Percentiles rank a stretch among this genome's conserved stretches.
These are phyloP conservation scores for Aphelenchoides avenae DNA, from an alignment of 1,140 invertebrate genomes.

Conservation along the genomic window DNA sequence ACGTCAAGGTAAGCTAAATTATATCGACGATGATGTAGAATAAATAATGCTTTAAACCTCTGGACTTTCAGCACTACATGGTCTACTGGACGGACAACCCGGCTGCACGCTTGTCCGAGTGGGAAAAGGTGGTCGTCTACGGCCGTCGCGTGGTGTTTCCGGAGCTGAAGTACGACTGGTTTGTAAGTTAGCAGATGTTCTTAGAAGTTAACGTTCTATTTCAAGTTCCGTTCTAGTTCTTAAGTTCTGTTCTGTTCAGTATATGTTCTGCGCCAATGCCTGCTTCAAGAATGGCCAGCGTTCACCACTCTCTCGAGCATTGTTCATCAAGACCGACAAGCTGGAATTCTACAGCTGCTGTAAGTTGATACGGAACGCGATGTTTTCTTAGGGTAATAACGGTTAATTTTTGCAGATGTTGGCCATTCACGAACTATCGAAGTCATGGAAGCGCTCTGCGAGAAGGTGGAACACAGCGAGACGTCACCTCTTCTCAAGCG, in stretches of 20 bases:
- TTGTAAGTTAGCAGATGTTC: too few species aligned
- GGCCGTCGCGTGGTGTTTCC: slow-evolving; percentile 53
- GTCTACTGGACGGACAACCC: slow-evolving; percentile 59
- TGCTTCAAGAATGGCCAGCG: slow-evolving; percentile 58
- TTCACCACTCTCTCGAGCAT: slow-evolving; percentile 51
- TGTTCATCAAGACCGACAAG: slow-evolving; percentile 58
- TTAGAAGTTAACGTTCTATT: too few species aligned
- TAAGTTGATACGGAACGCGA: slow-evolving; percentile 23
- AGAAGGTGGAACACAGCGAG: slow-evolving; percentile 42
- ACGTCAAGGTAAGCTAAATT: too few species aligned
- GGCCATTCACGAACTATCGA: slow-evolving; percentile 57
- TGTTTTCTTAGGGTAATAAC: background rate
- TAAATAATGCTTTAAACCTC: too few species aligned
- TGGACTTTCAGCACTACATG: slow-evolving; percentile 55
- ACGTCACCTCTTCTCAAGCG: slow-evolving; percentile 49
- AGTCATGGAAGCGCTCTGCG: slow-evolving; percentile 55
- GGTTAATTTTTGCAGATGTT: slow-evolving; percentile 38
- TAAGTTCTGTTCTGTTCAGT: too few species aligned
- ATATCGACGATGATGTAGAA: too few species aligned
- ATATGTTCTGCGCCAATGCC: slow-evolving; percentile 54
- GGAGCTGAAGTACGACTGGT: slow-evolving; percentile 59
- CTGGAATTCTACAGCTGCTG: slow-evolving; percentile 56
- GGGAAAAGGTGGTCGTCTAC: slow-evolving; percentile 54
- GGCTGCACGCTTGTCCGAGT: slow-evolving; percentile 45
- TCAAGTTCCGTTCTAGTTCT: too few species aligned